Percentiles rank a stretch among this genome's conserved stretches.
These are phyloP conservation scores for Ahaetulla prasina DNA, from an alignment of 2,113 vertebrate genomes.

Conservation along the genomic window DNA sequence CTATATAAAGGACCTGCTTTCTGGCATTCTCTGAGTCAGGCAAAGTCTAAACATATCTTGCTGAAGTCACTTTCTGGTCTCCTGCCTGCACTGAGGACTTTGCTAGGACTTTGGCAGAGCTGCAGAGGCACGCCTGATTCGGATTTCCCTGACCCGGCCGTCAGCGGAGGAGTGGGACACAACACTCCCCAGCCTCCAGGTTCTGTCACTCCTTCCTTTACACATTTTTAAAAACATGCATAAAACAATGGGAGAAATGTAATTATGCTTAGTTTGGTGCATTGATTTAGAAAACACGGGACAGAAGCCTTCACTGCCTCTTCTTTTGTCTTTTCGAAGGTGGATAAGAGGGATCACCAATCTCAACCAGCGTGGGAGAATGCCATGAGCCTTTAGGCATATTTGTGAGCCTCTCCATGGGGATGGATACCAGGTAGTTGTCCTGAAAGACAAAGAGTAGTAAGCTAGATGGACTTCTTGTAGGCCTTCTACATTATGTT, in stretches of 20 bases:
- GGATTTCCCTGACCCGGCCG: too few relatives aligned
- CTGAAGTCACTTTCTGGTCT: too few relatives aligned
- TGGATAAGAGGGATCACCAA: background rate
- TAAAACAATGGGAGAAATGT: background rate
- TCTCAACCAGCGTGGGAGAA: background rate
- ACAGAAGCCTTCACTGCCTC: background rate
- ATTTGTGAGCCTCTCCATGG: background rate
- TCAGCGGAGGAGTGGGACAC: too few relatives aligned
- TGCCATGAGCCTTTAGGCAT: background rate
- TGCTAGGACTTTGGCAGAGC: too few relatives aligned
- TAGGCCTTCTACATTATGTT: background rate
- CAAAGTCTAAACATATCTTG: too few relatives aligned
- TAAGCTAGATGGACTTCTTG: background rate
- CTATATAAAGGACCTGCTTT: too few relatives aligned
- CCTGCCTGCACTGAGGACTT: too few relatives aligned
- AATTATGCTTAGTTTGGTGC: background rate
- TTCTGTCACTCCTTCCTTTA: background rate
- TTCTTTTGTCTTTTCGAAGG: background rate
- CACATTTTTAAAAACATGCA: background rate
- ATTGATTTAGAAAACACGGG: background rate
- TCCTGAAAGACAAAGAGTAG: background rate
- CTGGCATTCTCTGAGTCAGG: too few relatives aligned
- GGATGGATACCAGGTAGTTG: background rate
- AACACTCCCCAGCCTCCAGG: background rate
- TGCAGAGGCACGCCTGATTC: too few relatives aligned